Conservation (phyloP, 2,113 vertebrate species). For the Amphilophus citrinellus region DNA sequence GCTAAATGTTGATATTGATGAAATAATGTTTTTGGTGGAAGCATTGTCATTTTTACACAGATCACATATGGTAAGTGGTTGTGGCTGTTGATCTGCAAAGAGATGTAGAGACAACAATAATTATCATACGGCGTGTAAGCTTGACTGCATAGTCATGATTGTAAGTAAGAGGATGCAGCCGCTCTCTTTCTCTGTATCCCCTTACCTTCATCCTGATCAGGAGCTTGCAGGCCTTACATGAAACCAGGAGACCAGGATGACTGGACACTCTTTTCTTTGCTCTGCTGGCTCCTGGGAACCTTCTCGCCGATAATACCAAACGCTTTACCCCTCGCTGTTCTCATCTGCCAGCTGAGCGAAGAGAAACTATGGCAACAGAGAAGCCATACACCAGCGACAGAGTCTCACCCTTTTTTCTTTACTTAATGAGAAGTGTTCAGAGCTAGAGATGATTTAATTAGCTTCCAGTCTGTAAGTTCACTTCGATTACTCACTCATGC, state of each 20-base stretch:
- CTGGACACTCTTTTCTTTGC: background rate
- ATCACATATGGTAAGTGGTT: background rate
- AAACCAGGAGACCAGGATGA: background rate
- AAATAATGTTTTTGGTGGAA: background rate
- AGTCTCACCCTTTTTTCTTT: background rate
- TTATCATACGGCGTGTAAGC: background rate
- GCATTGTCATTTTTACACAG: background rate
- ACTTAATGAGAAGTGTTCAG: background rate
- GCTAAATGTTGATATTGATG: background rate
- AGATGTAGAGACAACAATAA: background rate
- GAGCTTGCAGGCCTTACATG: slow-evolving; percentile 7
- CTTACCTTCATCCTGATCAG: slow-evolving; percentile 14
- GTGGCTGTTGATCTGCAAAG: background rate
- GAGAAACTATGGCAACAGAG: background rate
- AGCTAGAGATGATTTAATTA: slow-evolving; percentile 4
- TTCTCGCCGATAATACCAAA: slow-evolving; percentile 37
- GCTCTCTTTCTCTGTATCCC: background rate
- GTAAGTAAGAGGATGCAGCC: background rate
- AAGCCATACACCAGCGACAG: background rate
- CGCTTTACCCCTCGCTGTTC: background rate
- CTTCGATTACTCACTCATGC: background rate
- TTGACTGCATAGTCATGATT: background rate
- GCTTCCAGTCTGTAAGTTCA: background rate
- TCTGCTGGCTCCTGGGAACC: slow-evolving; percentile 29
- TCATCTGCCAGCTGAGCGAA: slow-evolving; percentile 7